phyloP scores from a whole-genome alignment of 2,113 vertebrate genomes.

The Axis porcinus region DNA sequence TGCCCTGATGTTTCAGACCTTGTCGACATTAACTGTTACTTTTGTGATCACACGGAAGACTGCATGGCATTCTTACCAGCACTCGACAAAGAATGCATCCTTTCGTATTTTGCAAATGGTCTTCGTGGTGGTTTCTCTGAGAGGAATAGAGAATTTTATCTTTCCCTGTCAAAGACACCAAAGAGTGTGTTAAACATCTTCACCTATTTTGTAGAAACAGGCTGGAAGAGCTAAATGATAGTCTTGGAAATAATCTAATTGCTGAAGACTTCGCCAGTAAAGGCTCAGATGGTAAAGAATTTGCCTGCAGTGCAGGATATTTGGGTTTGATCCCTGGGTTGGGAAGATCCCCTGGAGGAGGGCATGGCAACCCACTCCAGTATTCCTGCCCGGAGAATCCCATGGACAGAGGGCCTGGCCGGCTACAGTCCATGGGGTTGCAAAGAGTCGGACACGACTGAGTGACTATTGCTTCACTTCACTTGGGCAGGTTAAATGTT shows the following conservation, averaged over 20 bases:
- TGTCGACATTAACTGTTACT: no score
- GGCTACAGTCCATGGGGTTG: background rate
- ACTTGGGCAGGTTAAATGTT: background rate
- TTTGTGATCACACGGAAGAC: rapidly evolving
- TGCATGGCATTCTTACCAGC: background rate
- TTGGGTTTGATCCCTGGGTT: background rate
- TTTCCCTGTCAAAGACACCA: background rate
- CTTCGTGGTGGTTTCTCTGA: background rate
- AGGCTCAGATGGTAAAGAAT: background rate
- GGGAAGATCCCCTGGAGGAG: background rate
- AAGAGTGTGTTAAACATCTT: background rate
- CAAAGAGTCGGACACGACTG: background rate
- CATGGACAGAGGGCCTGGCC: background rate
- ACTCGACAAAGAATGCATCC: background rate
- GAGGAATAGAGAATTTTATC: background rate
- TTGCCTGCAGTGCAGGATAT: background rate
- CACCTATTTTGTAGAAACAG: background rate
- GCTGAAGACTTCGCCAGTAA: background rate
- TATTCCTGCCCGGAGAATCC: background rate
- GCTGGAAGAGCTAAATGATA: background rate
- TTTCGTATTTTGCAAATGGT: background rate
- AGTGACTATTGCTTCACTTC: background rate
- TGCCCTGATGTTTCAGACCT: background rate
- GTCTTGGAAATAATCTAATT: background rate
- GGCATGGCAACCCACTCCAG: background rate